Evolutionary conservation across 2,797 vertebrate species (phyloP).

Genomic region (Cryptoblepharus egeriae): DNA sequence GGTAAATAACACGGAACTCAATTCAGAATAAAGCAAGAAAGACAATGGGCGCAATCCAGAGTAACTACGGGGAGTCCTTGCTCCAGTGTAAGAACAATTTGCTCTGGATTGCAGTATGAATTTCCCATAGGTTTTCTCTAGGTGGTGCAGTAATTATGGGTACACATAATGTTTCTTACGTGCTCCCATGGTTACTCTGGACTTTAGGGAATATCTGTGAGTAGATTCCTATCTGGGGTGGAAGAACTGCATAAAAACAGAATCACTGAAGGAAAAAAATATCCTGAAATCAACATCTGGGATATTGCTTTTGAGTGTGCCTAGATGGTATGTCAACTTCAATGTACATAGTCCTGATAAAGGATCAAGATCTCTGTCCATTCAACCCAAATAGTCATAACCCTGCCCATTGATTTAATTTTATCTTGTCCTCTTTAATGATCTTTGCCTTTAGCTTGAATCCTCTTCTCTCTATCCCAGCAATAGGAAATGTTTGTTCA

Average conservation of each 20-base stretch:
- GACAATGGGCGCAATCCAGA: too few species aligned
- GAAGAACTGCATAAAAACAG: neutral
- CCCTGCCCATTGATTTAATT: neutral
- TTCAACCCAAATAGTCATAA: neutral
- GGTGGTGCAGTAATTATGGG: too few species aligned
- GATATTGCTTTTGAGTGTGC: neutral
- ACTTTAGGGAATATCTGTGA: too few species aligned
- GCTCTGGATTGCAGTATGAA: too few species aligned
- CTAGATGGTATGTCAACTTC: neutral
- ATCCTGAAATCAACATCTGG: neutral
- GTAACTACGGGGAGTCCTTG: too few species aligned
- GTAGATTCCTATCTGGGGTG: neutral
- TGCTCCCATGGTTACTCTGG: too few species aligned
- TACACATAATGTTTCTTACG: too few species aligned
- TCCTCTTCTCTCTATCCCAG: neutral
- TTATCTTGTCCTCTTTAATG: neutral
- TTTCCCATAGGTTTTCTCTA: too few species aligned
- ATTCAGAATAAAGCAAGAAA: neutral
- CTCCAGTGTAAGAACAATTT: too few species aligned
- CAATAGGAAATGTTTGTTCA: too few species aligned
- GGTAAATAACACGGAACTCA: neutral
- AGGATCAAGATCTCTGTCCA: neutral
- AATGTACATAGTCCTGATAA: neutral
- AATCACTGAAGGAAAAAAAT: neutral
- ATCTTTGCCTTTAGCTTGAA: neutral